A percentile compares a stretch with the other conserved stretches of the same genome.
Evolutionary conservation across 2,888 invertebrate genomes (phyloP).

Genomic region (Sisyra nigra): DNA sequence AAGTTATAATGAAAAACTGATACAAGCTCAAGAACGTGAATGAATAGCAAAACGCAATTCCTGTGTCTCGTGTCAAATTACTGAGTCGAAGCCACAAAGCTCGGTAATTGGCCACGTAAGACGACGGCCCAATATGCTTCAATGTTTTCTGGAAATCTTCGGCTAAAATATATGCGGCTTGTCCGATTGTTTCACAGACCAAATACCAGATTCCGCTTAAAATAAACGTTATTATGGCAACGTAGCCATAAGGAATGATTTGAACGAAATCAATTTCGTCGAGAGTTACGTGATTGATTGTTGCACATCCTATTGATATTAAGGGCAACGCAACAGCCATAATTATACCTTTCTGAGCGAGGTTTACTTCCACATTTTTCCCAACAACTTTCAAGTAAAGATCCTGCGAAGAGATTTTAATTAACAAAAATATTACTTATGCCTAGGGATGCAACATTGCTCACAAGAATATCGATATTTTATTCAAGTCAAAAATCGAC

Average conservation of each 20-base stretch:
- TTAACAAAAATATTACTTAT: not conserved
- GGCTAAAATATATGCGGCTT: conserved; percentile 45
- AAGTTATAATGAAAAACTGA: conserved; percentile 52
- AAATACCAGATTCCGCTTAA: conserved; percentile 56
- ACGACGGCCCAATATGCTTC: conserved; percentile 49
- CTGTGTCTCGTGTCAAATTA: conserved; percentile 47
- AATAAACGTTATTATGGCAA: conserved; percentile 46
- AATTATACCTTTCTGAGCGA: conserved; percentile 39
- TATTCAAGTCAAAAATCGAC: no score
- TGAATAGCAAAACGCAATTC: conserved; percentile 49
- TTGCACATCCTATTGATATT: conserved; percentile 43
- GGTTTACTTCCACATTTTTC: conserved; percentile 34
- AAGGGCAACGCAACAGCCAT: conserved; percentile 42
- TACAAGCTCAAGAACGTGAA: conserved; percentile 52
- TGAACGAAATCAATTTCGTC: conserved; percentile 38
- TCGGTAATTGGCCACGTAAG: conserved; percentile 51
- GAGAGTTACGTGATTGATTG: conserved; percentile 55
- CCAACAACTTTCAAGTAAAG: conserved; percentile 33
- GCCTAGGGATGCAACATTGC: no score
- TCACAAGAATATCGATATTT: no score
- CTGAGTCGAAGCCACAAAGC: conserved; percentile 54
- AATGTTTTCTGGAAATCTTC: conserved; percentile 54
- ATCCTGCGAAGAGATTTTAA: conserved; percentile 24
- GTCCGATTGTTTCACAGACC: conserved; percentile 45
- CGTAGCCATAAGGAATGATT: conserved; percentile 49